These are phyloP conservation scores for Pseudoips prasinana DNA, from an alignment of 2,888 invertebrate genomes.

Conservation along the genomic window DNA sequence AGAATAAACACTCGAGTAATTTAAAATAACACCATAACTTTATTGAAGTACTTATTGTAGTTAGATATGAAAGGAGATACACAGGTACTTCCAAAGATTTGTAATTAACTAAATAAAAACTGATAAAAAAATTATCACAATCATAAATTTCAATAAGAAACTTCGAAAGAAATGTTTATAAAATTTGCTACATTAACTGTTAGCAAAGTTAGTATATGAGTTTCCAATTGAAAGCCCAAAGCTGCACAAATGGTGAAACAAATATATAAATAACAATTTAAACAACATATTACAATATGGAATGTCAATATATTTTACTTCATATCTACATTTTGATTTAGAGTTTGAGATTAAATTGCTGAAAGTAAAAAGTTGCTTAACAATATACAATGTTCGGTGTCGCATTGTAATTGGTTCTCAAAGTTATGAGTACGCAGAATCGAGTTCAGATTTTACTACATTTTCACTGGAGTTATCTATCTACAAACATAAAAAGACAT, in stretches of 20 bases:
- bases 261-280: slow-evolving; percentile 57
- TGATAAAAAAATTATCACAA: no score
- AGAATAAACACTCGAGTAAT: background rate
- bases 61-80: slow-evolving; percentile 9
- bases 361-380: slow-evolving; percentile 70
- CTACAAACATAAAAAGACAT: slow-evolving; percentile 80
- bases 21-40: slow-evolving; percentile 7
- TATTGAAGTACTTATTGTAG: slow-evolving; percentile 5
- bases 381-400: slow-evolving; percentile 69
- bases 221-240: slow-evolving; percentile 5
- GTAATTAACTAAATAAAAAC: no score
- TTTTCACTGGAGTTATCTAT: slow-evolving; percentile 71
- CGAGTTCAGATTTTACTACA: slow-evolving; percentile 53
- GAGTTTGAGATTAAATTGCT: slow-evolving; percentile 67
- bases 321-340: slow-evolving; percentile 75
- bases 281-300: slow-evolving; percentile 78
- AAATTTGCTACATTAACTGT: no score
- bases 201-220: no score
- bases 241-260: slow-evolving; percentile 27
- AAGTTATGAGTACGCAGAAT: slow-evolving; percentile 48
- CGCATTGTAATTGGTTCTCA: slow-evolving; percentile 50
- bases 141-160: background rate
- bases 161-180: no score
- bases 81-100: slow-evolving; percentile 4
- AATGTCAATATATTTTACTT: slow-evolving; percentile 82